A percentile compares a stretch with the other conserved stretches of the same genome.
phyloP scores from a whole-genome alignment of 1,140 invertebrate genomes.

The Elymnias hypermnestra region DNA sequence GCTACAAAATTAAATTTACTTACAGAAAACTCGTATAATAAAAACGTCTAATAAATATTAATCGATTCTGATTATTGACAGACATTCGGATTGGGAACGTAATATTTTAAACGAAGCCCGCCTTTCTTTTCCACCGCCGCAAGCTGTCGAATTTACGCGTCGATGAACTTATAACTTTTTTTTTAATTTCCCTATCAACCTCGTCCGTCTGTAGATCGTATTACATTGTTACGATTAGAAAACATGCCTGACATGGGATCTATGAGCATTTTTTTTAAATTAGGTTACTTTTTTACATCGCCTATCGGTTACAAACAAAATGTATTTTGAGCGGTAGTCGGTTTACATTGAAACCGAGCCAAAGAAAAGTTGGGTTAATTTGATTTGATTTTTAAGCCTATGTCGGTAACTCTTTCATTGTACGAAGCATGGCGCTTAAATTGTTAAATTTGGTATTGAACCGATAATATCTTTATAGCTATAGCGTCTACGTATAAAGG shows the following conservation, averaged over 20 bases:
- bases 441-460: too few relatives aligned
- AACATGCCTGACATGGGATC: constrained; percentile 45
- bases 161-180: constrained; percentile 42
- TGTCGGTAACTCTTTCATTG: constrained; percentile 14
- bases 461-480: too few relatives aligned
- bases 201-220: constrained; percentile 29
- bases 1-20: too few relatives aligned
- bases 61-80: constrained; percentile 28
- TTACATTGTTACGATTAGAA: constrained; percentile 39
- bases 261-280: constrained; percentile 20
- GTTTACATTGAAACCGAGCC: constrained; percentile 27
- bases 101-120: constrained; percentile 29
- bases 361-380: constrained; percentile 12
- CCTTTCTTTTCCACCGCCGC: constrained; percentile 45
- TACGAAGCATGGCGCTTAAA: too few relatives aligned
- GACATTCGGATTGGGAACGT: constrained; percentile 29
- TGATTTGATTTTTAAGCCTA: constrained; percentile 12
- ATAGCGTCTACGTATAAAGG: too few relatives aligned
- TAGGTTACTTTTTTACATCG: constrained; percentile 28
- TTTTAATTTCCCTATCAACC: constrained; percentile 41
- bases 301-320: constrained; percentile 26
- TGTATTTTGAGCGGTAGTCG: constrained; percentile 25
- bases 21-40: too few relatives aligned
- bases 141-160: constrained; percentile 54
- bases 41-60: too few relatives aligned